These are phyloP conservation scores for Bombus superbus DNA, from an alignment of 1,140 invertebrate species.

Conservation along the genomic window DNA sequence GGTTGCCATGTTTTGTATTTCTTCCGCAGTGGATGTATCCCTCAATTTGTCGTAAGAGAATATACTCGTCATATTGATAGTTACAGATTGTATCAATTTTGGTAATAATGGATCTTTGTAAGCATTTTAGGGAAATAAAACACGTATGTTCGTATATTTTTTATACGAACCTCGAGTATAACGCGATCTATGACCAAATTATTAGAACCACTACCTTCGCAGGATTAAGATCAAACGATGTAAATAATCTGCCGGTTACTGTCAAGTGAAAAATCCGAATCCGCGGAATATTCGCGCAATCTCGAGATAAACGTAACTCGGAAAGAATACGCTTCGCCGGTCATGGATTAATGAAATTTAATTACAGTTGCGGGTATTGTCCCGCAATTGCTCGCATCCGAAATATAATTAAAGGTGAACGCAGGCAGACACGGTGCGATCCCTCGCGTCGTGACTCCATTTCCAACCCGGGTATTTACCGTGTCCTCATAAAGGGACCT, in stretches of 20 bases:
- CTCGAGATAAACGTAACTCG: background rate
- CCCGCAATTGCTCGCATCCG: background rate
- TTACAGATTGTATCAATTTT: background rate
- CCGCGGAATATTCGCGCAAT: background rate
- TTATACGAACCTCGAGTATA: no score
- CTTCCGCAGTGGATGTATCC: background rate
- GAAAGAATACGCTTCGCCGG: background rate
- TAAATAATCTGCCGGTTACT: background rate
- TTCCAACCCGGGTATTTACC: background rate
- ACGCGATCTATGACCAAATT: no score
- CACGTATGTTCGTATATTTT: no score
- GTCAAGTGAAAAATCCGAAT: background rate
- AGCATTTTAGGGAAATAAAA: no score
- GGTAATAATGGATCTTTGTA: no score
- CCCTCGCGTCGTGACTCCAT: background rate
- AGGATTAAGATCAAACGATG: no score
- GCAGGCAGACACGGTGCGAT: background rate
- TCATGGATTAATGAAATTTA: slow-evolving; percentile 26
- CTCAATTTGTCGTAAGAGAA: background rate
- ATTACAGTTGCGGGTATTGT: background rate
- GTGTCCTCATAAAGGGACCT: no score
- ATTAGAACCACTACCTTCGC: no score
- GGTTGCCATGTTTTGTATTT: background rate
- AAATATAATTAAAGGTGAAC: slow-evolving; percentile 23
- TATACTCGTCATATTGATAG: no score